Evolutionary conservation across 2,888 invertebrate genomes (phyloP), one percentile per base, ranked within the genome.

Genomic region (Cepaea hortensis): DNA sequence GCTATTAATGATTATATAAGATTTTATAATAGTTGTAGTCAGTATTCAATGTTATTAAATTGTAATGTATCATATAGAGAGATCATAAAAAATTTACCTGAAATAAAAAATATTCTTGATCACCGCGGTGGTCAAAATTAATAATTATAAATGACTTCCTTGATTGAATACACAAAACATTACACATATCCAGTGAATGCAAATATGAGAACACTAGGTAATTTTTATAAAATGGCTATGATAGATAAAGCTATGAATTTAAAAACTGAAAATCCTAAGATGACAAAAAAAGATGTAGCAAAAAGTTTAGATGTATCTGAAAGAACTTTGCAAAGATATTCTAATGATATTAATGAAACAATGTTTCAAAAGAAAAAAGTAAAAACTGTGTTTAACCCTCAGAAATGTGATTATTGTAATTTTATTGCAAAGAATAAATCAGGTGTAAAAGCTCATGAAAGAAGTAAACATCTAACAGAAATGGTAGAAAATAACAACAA

Each of bases 51-150:
- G 23, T 35, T 79, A 79, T 13, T 62, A 46, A 79, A 35, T 13
- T 79, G 79, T 18, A 79, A 79, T 79, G 61, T 79, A 79, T 79
- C 62, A 35, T 79, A 79, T 35, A 79, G 61, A 79, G 62, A 79
- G n/a, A 79, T 79, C 35, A 79, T 79, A 13, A 62, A 79, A 79
- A 79, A 79, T 62, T 62, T 79, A 35, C 62, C 62, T 79, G 79
- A 79, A 62, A 79, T 62, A 62, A 79, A 62, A 79, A 15, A 79
- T 35, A 62, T 79, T 46, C 13, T 77, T 55, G 62, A 62, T 11
- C 62, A 62, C 62, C 62, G 62, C 62, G 62, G 62, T 62, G 62
- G 15, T 15, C 62, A 62, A 62, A 62, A 11, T 62, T 62, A 62
- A 62, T 62, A 11, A 11, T 62, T 62, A 11, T 11, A 62, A 62